Conservation (phyloP, 92 coral and sea anemone species). For the Porites cylindrica region DNA sequence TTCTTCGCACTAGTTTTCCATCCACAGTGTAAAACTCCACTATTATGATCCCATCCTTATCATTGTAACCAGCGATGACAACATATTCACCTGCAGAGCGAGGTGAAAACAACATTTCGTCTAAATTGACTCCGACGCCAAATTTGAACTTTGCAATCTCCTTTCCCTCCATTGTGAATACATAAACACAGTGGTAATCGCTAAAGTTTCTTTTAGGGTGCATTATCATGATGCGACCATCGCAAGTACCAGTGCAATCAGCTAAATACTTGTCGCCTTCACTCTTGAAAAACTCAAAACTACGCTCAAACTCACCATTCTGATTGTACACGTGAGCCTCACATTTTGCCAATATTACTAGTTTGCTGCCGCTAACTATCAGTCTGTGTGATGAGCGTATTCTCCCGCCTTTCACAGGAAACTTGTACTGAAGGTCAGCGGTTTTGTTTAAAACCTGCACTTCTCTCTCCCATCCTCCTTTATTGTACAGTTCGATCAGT, state of each 20-base stretch:
- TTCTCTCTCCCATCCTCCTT: neutral
- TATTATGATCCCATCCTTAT: neutral
- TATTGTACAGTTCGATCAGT: constrained; percentile 10
- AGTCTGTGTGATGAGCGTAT: no score
- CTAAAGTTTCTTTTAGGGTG: neutral
- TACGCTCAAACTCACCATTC: constrained; percentile 31
- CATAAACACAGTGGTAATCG: constrained; percentile 31
- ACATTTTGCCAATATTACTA: constrained; percentile 13
- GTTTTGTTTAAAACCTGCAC: constrained; percentile 36
- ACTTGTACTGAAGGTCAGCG: constrained; percentile 43
- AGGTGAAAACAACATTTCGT: neutral
- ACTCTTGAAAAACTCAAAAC: constrained; percentile 11
- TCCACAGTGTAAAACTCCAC: neutral
- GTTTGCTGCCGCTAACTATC: constrained; percentile 38
- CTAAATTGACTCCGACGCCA: neutral
- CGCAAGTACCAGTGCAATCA: constrained; percentile 35
- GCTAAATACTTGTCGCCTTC: neutral
- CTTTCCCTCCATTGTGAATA: constrained; percentile 34
- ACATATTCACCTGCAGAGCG: constrained; percentile 34
- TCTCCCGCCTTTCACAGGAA: constrained; percentile 11
- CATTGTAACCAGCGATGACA: neutral
- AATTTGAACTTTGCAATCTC: constrained; percentile 22
- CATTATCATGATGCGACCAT: constrained; percentile 42
- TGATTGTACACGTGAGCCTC: constrained; percentile 43
- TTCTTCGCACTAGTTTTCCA: neutral